A percentile compares a stretch with the other conserved stretches of the same genome.
phyloP scores from a whole-genome alignment of 2,797 vertebrate genomes.

The Acestrorhynchus altus region DNA sequence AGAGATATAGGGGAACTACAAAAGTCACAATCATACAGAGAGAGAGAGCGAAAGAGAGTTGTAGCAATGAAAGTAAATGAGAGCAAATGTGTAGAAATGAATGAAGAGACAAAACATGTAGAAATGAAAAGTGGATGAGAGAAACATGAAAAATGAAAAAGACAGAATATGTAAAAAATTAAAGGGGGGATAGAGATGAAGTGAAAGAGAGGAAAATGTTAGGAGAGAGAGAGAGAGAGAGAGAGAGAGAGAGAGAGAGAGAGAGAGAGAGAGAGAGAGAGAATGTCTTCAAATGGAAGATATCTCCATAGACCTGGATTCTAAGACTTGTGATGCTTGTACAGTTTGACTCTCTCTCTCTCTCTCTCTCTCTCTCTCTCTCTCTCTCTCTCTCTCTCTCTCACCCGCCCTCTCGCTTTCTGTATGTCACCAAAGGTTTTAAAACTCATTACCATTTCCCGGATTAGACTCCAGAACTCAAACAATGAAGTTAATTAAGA shows the following conservation, averaged over 20 bases:
- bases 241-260: not conserved
- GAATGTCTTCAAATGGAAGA: constrained; percentile 6
- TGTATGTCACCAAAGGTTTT: constrained; percentile 57
- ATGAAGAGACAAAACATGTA: not conserved
- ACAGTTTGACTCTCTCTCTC: constrained; percentile 33
- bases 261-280: not conserved
- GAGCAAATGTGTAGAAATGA: too few relatives aligned
- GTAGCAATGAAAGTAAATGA: not conserved
- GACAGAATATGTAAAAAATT: not conserved
- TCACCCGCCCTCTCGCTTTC: constrained; percentile 11
- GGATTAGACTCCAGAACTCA: constrained; percentile 62
- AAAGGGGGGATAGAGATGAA: not conserved
- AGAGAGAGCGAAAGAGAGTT: too few relatives aligned
- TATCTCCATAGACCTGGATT: not conserved
- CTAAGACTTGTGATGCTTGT: not conserved
- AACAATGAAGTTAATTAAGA: constrained; percentile 69
- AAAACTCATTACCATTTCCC: constrained; percentile 67
- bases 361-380: constrained; percentile 9
- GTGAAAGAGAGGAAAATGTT: not conserved
- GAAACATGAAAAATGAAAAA: not conserved
- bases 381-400: not conserved
- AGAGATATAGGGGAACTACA: too few relatives aligned
- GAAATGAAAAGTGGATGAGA: not conserved
- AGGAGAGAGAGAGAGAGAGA: not conserved
- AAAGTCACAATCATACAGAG: too few relatives aligned